A percentile compares a stretch with the other conserved stretches of the same genome.
Conservation (phyloP, 2,797 vertebrate genomes). For the Fistularia tabacaria region DNA sequence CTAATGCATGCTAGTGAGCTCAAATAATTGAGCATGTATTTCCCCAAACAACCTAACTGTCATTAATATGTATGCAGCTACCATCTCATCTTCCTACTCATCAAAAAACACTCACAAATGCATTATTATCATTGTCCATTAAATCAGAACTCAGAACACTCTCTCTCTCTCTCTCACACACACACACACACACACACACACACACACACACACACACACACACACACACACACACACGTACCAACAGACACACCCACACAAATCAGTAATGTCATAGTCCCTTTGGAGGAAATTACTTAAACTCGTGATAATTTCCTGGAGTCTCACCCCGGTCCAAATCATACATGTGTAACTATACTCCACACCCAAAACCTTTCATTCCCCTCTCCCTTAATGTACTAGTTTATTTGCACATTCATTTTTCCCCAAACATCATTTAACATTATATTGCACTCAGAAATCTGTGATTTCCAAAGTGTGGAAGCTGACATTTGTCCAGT, state of each 20-base stretch:
- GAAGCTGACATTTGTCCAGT: too few species aligned
- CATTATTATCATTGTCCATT: constrained; percentile 57
- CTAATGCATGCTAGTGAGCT: constrained; percentile 6
- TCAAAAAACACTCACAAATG: constrained; percentile 51
- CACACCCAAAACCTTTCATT: too few species aligned
- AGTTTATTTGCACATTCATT: too few species aligned
- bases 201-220: too few species aligned
- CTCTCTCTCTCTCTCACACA: too few species aligned
- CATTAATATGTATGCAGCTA: constrained; percentile 59
- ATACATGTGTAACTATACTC: neutral
- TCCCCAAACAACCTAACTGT: constrained; percentile 48
- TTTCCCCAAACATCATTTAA: too few species aligned
- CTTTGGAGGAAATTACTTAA: neutral
- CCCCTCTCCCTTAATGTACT: too few species aligned
- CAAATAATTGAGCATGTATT: constrained; percentile 36
- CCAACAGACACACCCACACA: constrained; percentile 5
- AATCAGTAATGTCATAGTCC: neutral
- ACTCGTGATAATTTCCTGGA: neutral
- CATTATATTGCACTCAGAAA: too few species aligned
- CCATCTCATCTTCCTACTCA: constrained; percentile 57
- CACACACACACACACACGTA: constrained; percentile 4
- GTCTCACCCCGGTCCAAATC: neutral
- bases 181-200: too few species aligned
- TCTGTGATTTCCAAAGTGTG: too few species aligned
- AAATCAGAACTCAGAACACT: constrained; percentile 15